Evolutionary conservation across 2,888 invertebrate genomes (phyloP).

Genomic region (Microctonus hyperodae): DNA sequence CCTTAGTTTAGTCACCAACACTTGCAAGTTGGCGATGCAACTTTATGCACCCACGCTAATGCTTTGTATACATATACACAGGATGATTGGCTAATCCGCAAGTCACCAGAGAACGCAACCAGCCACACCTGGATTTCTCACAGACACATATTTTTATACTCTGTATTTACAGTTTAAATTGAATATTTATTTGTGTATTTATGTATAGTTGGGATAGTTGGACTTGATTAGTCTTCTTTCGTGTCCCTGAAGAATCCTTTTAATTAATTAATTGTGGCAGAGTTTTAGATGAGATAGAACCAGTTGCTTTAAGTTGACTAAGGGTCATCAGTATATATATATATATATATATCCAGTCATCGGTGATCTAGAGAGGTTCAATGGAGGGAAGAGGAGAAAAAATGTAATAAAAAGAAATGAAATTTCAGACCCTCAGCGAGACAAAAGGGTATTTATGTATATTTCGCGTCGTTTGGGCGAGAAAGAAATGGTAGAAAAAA

Average conservation of each 20-base stretch:
- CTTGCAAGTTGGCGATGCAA: neutral
- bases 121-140: neutral
- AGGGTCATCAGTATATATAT: constrained; percentile 1
- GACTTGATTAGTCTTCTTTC: constrained; percentile 16
- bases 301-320: neutral
- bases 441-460: constrained; percentile 41
- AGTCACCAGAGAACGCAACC: neutral
- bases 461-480: constrained; percentile 17
- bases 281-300: neutral
- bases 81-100: neutral
- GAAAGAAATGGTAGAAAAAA: constrained; percentile 11
- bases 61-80: neutral
- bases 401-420: neutral
- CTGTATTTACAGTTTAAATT: too few species aligned
- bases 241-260: neutral
- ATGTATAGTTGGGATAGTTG: neutral
- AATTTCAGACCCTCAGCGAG: constrained; percentile 28
- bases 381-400: constrained; percentile 21
- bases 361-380: constrained; percentile 13
- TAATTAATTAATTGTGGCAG: constrained; percentile 15
- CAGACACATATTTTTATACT: too few species aligned
- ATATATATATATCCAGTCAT: too few species aligned
- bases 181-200: neutral
- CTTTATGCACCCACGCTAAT: neutral
- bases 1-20: constrained; percentile 28